These are phyloP conservation scores for Drosophila sucinea DNA, from an alignment of 1,140 invertebrate genomes.

Conservation along the genomic window DNA sequence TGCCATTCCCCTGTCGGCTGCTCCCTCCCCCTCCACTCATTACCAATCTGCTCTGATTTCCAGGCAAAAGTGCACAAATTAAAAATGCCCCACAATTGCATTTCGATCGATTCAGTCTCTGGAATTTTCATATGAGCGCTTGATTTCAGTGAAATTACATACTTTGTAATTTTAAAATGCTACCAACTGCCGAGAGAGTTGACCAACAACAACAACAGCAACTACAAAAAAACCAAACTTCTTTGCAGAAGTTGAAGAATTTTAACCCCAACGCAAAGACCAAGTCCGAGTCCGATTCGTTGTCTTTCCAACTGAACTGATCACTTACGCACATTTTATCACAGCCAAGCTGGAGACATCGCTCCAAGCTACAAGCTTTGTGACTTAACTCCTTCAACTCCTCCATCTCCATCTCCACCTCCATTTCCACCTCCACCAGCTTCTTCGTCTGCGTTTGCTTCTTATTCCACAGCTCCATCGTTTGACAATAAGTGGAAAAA, in stretches of 20 bases:
- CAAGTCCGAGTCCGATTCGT: conserved; percentile 36
- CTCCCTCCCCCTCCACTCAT: background rate
- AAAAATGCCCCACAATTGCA: conserved; percentile 73
- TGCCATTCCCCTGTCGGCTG: background rate
- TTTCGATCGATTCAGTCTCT: conserved; percentile 50
- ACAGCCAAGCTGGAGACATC: conserved; percentile 76
- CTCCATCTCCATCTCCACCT: conserved; percentile 17
- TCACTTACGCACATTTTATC: conserved; percentile 80
- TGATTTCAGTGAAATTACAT: conserved; percentile 80
- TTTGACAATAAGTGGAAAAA: conserved; percentile 72
- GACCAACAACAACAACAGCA: conserved; percentile 20
- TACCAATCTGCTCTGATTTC: conserved; percentile 61
- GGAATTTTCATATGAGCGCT: conserved; percentile 81
- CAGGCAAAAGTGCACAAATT: conserved; percentile 74
- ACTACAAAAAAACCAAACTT: conserved; percentile 39
- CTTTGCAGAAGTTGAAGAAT: conserved; percentile 66
- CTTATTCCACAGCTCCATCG: conserved; percentile 13
- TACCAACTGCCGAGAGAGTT: conserved; percentile 55
- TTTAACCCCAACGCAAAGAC: conserved; percentile 70
- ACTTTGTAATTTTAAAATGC: conserved; percentile 80
- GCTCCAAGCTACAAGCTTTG: conserved; percentile 29
- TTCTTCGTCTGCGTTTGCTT: conserved; percentile 1
- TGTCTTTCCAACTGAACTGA: conserved; percentile 53
- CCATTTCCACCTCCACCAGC: conserved; percentile 12
- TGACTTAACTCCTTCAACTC: conserved; percentile 22